phyloP scores from a whole-genome alignment of 2,797 vertebrate species.

The Alcedo atthis region DNA sequence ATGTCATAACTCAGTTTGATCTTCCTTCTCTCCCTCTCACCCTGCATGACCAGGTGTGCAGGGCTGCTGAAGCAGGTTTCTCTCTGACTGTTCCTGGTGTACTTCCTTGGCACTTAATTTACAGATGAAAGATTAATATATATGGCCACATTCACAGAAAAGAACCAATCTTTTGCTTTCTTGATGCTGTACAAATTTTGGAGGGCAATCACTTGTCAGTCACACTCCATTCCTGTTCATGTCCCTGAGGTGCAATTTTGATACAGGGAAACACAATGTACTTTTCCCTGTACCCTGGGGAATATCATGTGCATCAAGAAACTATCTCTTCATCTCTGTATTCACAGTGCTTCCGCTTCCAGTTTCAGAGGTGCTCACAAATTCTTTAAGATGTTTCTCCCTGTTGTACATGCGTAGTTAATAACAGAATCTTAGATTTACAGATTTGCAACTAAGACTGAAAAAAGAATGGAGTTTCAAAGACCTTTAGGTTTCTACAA shows the following conservation, averaged over 20 bases:
- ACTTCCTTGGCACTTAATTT: conserved; percentile 1
- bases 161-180: not conserved
- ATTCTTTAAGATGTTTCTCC: not conserved
- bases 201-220: not conserved
- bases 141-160: not conserved
- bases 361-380: not conserved
- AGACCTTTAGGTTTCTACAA: not conserved
- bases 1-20: not conserved
- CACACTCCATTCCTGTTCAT: not conserved
- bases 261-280: not conserved
- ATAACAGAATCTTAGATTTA: not conserved
- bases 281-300: conserved; percentile 20
- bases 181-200: not conserved
- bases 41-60: not conserved
- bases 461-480: not conserved
- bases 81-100: not conserved
- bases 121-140: not conserved
- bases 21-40: not conserved
- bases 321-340: conserved; percentile 22
- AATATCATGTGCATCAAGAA: not conserved
- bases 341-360: not conserved
- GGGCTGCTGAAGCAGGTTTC: not conserved
- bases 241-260: conserved; percentile 9
- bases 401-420: not conserved
- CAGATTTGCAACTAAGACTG: not conserved